These are phyloP conservation scores for Plagiodera versicolora DNA, from an alignment of 2,888 invertebrate species.

Conservation along the genomic window DNA sequence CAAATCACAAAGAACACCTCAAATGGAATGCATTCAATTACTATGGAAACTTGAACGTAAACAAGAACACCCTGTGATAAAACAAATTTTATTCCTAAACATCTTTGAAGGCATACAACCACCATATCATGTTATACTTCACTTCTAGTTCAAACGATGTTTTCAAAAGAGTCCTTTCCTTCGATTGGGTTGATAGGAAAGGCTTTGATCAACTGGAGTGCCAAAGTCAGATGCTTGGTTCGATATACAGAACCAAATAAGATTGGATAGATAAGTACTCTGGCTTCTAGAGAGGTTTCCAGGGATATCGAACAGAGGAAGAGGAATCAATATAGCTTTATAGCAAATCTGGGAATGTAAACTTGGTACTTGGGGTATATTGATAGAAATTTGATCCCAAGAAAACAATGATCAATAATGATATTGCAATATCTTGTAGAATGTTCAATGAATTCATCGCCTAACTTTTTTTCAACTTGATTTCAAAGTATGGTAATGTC, in stretches of 20 bases:
- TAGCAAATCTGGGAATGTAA: background rate
- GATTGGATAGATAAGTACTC: slow-evolving; percentile 18
- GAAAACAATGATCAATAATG: no score
- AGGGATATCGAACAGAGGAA: slow-evolving; percentile 10
- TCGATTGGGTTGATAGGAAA: background rate
- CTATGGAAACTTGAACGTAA: no score
- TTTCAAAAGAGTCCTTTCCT: background rate
- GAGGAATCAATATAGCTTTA: background rate
- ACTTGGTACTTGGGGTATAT: no score
- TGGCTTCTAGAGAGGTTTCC: slow-evolving; percentile 15
- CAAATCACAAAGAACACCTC: no score
- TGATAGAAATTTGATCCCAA: no score
- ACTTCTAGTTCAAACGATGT: background rate
- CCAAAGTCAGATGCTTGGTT: slow-evolving; percentile 28
- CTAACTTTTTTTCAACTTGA: no score
- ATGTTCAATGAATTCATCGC: no score
- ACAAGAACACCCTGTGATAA: no score
- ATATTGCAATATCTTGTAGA: no score
- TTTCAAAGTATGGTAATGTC: no score
- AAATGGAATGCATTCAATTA: no score
- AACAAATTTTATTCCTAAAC: no score
- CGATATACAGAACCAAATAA: slow-evolving; percentile 27
- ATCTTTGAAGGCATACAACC: background rate
- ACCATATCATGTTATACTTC: background rate
- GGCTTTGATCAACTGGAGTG: slow-evolving; percentile 30